Evolutionary conservation across 2,113 vertebrate species (phyloP), one percentile per base, ranked within the genome.

Genomic region (Castor canadensis): DNA sequence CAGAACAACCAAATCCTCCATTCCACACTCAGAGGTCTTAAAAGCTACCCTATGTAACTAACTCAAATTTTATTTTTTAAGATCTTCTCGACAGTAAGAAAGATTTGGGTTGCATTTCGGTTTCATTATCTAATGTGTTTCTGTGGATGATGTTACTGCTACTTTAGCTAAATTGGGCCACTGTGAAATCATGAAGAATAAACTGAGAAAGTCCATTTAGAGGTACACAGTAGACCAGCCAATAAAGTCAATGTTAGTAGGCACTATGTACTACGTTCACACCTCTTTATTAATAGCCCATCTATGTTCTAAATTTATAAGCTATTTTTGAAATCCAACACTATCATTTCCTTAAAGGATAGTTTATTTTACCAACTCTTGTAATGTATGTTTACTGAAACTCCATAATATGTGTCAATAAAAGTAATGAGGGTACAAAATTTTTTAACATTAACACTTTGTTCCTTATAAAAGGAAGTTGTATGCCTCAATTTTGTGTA

Each of bases 371-470:
- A 77, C 30, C 24, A 56, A 79, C 32, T 87, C 16, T 7, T 73
- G 28, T 11, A 56, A 13, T 86, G 5, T 26, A n/a, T 15, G 5
- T 64, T 62, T 77, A 64, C 20, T 92, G 35, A 32, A 16, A 87
- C 69, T 87, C 17, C 26, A 56, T 73, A 88, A 54, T 38, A 56
- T 35, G n/a, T 92, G 54, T 87, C 28, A 91, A 71, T 92, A 95
- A 91, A 87, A 93, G 43, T 91, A 92, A 76, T 71, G 93, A 93
- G n/a, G 49, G 19, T 82, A n/a, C n/a, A n/a, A n/a, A 52, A 54
- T 81, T 2, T 93, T 72, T n/a, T 17, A 26, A 10, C 54, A 64
- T 2, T 69, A 49, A 69, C 69, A 60, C 84, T 69, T 86, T 32
- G 76, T 76, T 91, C 12, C 16, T 88, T 62, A 47, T n/a, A 43